A percentile compares a stretch with the other conserved stretches of the same genome.
These are phyloP conservation scores for Amblyteles armatorius DNA, from an alignment of 2,888 invertebrate genomes.

Conservation along the genomic window DNA sequence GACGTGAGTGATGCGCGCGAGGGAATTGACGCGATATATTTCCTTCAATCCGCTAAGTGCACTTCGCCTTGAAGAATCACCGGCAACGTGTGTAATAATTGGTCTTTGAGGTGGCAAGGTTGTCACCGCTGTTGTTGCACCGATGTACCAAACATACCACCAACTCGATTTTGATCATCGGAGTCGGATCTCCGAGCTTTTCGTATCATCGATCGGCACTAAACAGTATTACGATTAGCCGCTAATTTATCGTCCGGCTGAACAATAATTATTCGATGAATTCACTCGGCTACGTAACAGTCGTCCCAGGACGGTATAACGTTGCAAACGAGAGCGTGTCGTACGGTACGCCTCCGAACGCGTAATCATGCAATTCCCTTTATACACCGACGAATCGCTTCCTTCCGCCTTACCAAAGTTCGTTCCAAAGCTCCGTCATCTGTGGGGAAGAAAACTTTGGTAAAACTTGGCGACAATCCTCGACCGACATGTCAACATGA, in stretches of 20 bases:
- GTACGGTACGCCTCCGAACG: conserved; percentile 36
- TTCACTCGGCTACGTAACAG: background rate
- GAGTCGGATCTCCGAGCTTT: background rate
- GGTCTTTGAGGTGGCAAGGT: conserved; percentile 61
- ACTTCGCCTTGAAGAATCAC: conserved; percentile 64
- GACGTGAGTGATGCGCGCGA: conserved; percentile 15
- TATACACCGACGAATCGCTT: conserved; percentile 57
- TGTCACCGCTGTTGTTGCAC: conserved; percentile 29
- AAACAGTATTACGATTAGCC: background rate
- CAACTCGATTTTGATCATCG: conserved; percentile 14
- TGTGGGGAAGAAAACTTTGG: background rate
- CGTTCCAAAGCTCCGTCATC: conserved; percentile 19
- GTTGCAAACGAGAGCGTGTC: background rate
- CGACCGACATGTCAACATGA: background rate
- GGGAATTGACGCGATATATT: conserved; percentile 54
- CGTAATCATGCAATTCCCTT: conserved; percentile 60
- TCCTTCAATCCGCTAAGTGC: conserved; percentile 63
- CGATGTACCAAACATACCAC: background rate
- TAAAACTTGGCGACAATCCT: background rate
- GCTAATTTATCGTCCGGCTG: background rate
- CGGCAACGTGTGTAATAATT: conserved; percentile 55
- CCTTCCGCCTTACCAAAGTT: conserved; percentile 50
- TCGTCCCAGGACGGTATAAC: background rate
- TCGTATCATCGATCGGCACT: background rate
- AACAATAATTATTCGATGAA: background rate